Evolutionary conservation across 2,113 vertebrate genomes (phyloP).

Genomic region (Engystomops pustulosus): DNA sequence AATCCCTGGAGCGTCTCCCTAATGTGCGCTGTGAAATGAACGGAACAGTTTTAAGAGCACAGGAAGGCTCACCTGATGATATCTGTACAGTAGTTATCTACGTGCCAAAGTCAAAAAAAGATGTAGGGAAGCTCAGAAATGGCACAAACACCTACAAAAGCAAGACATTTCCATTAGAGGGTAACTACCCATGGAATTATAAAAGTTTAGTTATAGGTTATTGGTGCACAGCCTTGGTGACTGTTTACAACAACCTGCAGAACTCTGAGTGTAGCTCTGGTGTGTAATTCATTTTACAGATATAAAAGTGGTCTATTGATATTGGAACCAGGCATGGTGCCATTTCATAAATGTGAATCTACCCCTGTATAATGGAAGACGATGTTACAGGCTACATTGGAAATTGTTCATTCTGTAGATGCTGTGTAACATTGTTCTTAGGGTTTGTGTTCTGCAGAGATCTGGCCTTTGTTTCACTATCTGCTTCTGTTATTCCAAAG

Average conservation of each 20-base stretch:
- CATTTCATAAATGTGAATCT: background rate
- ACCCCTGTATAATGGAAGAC: background rate
- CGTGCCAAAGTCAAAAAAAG: background rate
- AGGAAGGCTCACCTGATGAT: background rate
- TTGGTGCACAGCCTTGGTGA: background rate
- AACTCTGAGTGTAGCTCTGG: background rate
- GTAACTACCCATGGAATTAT: background rate
- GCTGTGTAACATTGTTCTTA: slow-evolving; percentile 14
- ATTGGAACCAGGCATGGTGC: background rate
- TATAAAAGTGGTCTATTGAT: background rate
- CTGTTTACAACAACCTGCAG: background rate
- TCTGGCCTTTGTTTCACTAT: slow-evolving; percentile 22
- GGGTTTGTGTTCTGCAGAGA: background rate
- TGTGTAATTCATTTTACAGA: background rate
- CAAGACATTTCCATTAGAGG: background rate
- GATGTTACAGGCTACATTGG: background rate
- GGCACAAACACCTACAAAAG: too few relatives aligned
- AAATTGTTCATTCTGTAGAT: background rate
- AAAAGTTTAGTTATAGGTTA: too few relatives aligned
- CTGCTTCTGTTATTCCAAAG: background rate
- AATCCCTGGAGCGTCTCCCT: background rate
- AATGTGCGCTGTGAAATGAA: background rate
- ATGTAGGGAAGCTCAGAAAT: background rate
- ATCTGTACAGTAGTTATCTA: background rate
- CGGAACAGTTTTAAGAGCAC: background rate